Evolutionary conservation across 2,888 invertebrate genomes (phyloP).

Genomic region (Phragmatobia fuliginosa): DNA sequence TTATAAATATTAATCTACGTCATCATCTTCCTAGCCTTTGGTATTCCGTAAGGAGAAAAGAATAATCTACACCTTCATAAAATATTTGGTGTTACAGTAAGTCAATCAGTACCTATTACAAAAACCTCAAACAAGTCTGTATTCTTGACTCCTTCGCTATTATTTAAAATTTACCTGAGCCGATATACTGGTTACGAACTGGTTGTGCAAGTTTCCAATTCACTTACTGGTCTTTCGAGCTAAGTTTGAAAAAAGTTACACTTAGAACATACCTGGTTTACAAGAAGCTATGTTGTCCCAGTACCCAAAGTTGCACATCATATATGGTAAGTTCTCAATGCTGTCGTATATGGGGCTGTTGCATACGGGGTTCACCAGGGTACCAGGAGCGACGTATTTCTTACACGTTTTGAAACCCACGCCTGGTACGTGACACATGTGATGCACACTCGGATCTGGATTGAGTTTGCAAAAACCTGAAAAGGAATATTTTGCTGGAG

Average conservation of each 20-base stretch:
- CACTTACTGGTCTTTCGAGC: background rate
- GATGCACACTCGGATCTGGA: conserved; percentile 11
- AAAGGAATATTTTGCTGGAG: background rate
- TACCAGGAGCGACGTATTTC: conserved; percentile 16
- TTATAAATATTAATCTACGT: too few species aligned
- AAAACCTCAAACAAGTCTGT: too few species aligned
- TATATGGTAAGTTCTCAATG: background rate
- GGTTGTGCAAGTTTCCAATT: too few species aligned
- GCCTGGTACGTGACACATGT: conserved; percentile 16
- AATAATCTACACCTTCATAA: too few species aligned
- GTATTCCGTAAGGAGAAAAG: too few species aligned
- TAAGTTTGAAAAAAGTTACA: too few species aligned
- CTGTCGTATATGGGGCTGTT: conserved; percentile 16
- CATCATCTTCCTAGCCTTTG: too few species aligned
- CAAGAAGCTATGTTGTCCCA: conserved; percentile 18
- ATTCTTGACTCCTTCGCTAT: too few species aligned
- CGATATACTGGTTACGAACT: too few species aligned
- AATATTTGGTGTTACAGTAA: too few species aligned
- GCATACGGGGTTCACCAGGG: conserved; percentile 14
- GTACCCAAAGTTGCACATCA: conserved; percentile 15
- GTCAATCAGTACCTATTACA: too few species aligned
- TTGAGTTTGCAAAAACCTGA: conserved; percentile 19
- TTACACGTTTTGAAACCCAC: conserved; percentile 13
- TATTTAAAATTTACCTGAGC: too few species aligned
- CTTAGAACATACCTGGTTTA: conserved; percentile 6